Base-by-base conservation (phyloP, 2,888 invertebrate species). In the Pocota personata region DNA sequence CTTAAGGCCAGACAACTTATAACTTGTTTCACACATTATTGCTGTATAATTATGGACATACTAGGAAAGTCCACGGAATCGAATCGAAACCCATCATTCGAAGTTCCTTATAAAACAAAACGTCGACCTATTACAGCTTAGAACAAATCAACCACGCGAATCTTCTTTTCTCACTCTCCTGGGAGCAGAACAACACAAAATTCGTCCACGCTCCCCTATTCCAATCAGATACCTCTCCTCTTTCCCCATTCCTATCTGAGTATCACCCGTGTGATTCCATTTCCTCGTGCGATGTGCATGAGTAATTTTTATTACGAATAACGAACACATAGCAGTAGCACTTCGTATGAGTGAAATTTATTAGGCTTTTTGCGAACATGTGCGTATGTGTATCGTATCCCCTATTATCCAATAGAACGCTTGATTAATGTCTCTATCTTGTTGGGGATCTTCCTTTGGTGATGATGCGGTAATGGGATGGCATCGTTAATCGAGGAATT, bases 391-490 rank as follows among this genome's bases (percentile, higher is more conserved):
- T 8, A 32, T 64, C 32, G 43, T 19, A 19, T 6, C 46, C 64
- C 32, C 46, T 32, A 4, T 48, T 46, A 64, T 46, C 64, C 64
- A 64, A 64, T 64, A 64, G 64, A 64, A 64, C 64, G 46, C 64
- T 64, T 64, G 64, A 64, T 64, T 64, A 64, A 64, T 64, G 64
- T 64, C 64, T 64, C 43, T 64, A 64, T 64, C 64, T 64, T 64
- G 46, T 64, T 64, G 46, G 64, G 62, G 64, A 32, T 48, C 46
- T 48, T 64, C 19, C 35, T 48, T 48, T 35, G 46, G 46, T 64
- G 64, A 64, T 64, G 64, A 64, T 64, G 64, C 64, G 64, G 64
- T 48, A 64, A 64, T 64, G 64, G 46, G 64, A 64, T 64, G 64
- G 46, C 64, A 64, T 64, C 64, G 46, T 64, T 64, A 64, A 64